Percentiles rank a stretch among this genome's conserved stretches.
Evolutionary conservation across 2,113 vertebrate genomes (phyloP).

Genomic region (Kobus ellipsiprymnus): DNA sequence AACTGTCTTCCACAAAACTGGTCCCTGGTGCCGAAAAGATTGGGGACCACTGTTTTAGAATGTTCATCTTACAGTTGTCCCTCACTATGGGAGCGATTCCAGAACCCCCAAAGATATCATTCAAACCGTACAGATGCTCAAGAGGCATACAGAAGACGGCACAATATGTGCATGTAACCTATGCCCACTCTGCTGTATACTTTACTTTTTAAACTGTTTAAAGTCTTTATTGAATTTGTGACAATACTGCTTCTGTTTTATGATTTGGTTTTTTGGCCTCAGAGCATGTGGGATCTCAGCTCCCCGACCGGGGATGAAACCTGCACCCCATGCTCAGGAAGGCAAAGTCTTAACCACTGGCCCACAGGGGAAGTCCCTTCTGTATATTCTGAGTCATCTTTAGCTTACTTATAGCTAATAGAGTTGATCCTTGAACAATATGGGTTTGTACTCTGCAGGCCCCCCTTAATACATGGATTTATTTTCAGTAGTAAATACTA

Average conservation of each 20-base stretch:
- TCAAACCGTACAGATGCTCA: background rate
- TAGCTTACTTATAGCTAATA: background rate
- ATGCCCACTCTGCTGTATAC: background rate
- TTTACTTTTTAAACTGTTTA: background rate
- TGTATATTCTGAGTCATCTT: background rate
- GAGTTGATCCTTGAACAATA: background rate
- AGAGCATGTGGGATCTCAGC: background rate
- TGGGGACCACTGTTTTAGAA: background rate
- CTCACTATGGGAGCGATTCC: background rate
- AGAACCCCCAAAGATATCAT: background rate
- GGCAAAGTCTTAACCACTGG: background rate
- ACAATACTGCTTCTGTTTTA: background rate
- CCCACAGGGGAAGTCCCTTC: background rate
- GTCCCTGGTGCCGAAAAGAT: background rate
- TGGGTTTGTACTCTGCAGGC: background rate
- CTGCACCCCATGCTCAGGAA: background rate
- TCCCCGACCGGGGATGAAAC: background rate
- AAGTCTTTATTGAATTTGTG: background rate
- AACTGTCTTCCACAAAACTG: background rate
- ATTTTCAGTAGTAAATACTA: background rate
- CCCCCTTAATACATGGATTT: background rate
- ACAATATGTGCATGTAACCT: background rate
- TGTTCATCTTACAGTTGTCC: background rate
- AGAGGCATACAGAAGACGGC: background rate
- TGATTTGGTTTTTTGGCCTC: background rate